Evolutionary conservation across 2,888 invertebrate genomes (phyloP).

Genomic region (Colostygia pectinataria): DNA sequence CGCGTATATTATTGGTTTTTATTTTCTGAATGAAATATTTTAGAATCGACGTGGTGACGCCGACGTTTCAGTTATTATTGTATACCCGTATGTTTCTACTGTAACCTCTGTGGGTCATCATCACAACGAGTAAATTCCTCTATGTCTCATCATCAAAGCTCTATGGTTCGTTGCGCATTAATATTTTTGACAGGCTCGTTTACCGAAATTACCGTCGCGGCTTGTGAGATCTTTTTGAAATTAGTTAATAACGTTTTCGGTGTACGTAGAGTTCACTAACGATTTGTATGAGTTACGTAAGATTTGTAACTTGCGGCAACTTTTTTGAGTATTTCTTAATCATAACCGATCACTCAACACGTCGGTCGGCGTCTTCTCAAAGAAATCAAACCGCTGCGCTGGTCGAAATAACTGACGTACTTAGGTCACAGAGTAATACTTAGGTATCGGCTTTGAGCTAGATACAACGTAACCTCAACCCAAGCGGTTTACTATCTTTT

Average conservation of each 20-base stretch:
- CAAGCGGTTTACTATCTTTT: too few species aligned
- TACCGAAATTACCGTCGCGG: conserved; percentile 9
- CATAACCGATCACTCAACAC: too few species aligned
- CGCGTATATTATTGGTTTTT: too few species aligned
- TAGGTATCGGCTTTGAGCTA: too few species aligned
- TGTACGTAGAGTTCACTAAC: conserved; percentile 10
- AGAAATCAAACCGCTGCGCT: too few species aligned
- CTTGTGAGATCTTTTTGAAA: not conserved
- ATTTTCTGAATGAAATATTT: too few species aligned
- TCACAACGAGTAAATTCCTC: too few species aligned
- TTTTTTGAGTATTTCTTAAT: not conserved
- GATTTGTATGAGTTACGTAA: conserved; percentile 6
- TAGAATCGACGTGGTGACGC: too few species aligned
- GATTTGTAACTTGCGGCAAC: not conserved
- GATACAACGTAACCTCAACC: too few species aligned
- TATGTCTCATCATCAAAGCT: conserved; percentile 8
- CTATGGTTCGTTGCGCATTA: conserved; percentile 13
- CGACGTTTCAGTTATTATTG: not conserved
- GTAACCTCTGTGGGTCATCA: conserved; percentile 15
- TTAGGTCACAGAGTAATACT: too few species aligned
- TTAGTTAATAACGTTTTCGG: conserved; percentile 7
- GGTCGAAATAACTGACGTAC: too few species aligned
- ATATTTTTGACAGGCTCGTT: conserved; percentile 12
- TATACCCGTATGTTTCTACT: conserved; percentile 8
- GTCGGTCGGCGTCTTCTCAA: too few species aligned